Evolutionary conservation across 2,797 vertebrate species (phyloP).

Genomic region (Phalloptychus januarius): DNA sequence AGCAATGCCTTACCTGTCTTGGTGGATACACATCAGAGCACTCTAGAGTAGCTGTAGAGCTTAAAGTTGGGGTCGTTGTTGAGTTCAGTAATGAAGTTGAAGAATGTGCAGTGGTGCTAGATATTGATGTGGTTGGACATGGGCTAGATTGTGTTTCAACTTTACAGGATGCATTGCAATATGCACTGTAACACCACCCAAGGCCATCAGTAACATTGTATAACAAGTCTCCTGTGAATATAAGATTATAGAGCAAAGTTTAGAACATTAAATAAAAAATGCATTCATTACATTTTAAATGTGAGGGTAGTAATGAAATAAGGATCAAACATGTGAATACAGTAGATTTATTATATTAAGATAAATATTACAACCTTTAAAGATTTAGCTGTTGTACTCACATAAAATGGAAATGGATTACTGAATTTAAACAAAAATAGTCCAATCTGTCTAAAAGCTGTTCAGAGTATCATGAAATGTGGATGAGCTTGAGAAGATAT

Average conservation of each 20-base stretch:
- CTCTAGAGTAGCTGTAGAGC: slow-evolving; percentile 35
- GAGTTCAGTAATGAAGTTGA: slow-evolving; percentile 3
- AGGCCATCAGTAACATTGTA: slow-evolving; percentile 79
- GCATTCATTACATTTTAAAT: not conserved
- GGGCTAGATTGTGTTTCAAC: slow-evolving; percentile 54
- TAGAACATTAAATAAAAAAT: not conserved
- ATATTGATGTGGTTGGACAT: slow-evolving; percentile 38
- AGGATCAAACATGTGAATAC: not conserved
- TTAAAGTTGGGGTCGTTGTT: not conserved
- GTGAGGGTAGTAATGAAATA: not conserved
- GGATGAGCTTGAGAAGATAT: not conserved
- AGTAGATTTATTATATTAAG: not conserved
- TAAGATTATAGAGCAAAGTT: slow-evolving; percentile 5
- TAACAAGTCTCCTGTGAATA: slow-evolving; percentile 76
- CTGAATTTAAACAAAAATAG: not conserved
- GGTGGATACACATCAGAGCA: slow-evolving; percentile 68
- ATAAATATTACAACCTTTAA: not conserved
- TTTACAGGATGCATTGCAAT: slow-evolving; percentile 76
- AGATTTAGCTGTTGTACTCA: not conserved
- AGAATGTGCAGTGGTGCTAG: slow-evolving; percentile 19
- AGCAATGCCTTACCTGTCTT: slow-evolving; percentile 71
- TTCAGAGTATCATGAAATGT: not conserved
- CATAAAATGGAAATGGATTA: not conserved
- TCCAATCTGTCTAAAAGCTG: not conserved
- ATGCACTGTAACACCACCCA: slow-evolving; percentile 76